Percentiles rank a stretch among this genome's conserved stretches.
These are phyloP conservation scores for Manduca sexta DNA, from an alignment of 1,140 invertebrate species.

Conservation along the genomic window DNA sequence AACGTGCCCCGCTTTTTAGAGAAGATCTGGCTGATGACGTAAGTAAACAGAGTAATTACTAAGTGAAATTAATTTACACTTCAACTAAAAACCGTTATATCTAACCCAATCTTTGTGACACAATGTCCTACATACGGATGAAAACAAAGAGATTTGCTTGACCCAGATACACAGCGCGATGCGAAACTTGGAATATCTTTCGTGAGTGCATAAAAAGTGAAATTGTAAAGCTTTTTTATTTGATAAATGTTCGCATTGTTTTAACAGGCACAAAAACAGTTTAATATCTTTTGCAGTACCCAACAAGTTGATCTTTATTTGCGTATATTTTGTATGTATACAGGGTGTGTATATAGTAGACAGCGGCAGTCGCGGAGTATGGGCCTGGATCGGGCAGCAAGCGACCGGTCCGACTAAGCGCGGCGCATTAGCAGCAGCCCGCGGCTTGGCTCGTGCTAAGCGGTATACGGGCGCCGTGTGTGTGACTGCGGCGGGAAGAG, in stretches of 20 bases:
- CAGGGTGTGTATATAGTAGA: slow-evolving; percentile 92
- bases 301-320: background rate
- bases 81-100: background rate
- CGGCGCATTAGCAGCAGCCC: slow-evolving; percentile 83
- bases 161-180: too few relatives aligned
- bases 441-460: slow-evolving; percentile 93
- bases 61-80: too few relatives aligned
- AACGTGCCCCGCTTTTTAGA: slow-evolving; percentile 86
- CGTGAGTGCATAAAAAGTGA: too few relatives aligned
- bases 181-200: too few relatives aligned
- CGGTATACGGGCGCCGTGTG: slow-evolving; percentile 86
- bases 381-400: slow-evolving; percentile 94
- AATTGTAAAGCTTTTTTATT: too few relatives aligned
- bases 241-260: too few relatives aligned
- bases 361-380: slow-evolving; percentile 88
- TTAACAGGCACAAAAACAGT: too few relatives aligned
- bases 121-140: too few relatives aligned
- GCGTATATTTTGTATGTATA: background rate
- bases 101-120: too few relatives aligned
- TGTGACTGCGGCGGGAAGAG: slow-evolving; percentile 85
- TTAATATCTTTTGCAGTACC: too few relatives aligned
- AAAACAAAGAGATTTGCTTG: too few relatives aligned
- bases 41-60: slow-evolving; percentile 30
- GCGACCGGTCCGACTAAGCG: slow-evolving; percentile 89
- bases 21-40: slow-evolving; percentile 86